Conservation (phyloP, 2,113 vertebrate species). For the Mionectes macconnelli region DNA sequence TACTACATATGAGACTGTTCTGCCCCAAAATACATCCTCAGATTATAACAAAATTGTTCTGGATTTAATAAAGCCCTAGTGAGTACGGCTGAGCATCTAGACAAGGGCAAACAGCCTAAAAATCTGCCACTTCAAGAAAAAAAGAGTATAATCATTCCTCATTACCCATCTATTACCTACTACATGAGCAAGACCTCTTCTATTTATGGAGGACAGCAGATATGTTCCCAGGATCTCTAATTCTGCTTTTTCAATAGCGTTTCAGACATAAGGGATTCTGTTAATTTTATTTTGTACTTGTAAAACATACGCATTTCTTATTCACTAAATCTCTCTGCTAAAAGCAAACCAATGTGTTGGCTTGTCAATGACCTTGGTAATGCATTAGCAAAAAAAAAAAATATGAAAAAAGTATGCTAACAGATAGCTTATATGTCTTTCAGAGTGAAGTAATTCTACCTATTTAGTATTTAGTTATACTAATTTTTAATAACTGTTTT, state of each 20-base stretch:
- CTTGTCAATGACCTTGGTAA: not conserved
- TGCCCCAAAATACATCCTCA: not conserved
- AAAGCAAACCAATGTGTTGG: not conserved
- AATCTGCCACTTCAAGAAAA: not conserved
- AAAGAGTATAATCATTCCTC: not conserved
- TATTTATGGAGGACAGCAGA: not conserved
- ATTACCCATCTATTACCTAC: not conserved
- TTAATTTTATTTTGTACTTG: not conserved
- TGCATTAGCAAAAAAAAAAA: not conserved
- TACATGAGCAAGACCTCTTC: not conserved
- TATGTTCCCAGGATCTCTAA: accelerated
- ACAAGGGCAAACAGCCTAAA: not conserved
- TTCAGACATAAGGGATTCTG: not conserved
- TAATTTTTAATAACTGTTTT: not conserved
- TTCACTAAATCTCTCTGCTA: not conserved
- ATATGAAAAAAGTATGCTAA: not conserved
- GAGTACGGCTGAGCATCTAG: not conserved
- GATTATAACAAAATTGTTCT: not conserved
- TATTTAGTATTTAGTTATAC: not conserved
- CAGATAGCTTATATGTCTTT: not conserved
- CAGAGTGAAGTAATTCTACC: not conserved
- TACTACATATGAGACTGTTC: not conserved
- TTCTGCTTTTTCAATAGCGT: not conserved
- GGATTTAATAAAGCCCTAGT: not conserved
- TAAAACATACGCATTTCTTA: not conserved